phyloP scores from a whole-genome alignment of 2,888 invertebrate species.

The Tetranychus truncatus region DNA sequence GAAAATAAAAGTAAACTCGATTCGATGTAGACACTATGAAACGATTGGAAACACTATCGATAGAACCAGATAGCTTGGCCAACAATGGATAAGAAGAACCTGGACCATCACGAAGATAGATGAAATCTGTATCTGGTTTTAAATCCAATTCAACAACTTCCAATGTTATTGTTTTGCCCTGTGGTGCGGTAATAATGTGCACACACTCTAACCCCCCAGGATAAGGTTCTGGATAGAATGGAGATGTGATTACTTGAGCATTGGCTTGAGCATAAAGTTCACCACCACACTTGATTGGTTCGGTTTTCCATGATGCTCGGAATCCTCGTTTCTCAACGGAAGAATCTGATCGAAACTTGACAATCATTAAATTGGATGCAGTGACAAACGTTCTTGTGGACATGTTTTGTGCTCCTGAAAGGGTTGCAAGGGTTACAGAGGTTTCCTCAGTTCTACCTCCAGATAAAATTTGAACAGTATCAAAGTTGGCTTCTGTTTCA shows the following conservation, averaged over 20 bases:
- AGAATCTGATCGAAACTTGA: slow-evolving; percentile 86
- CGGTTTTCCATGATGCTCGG: slow-evolving; percentile 32
- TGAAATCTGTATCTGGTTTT: slow-evolving; percentile 45
- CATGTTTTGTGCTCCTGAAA: slow-evolving; percentile 66
- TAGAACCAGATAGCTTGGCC: slow-evolving; percentile 58
- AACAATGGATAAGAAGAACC: slow-evolving; percentile 66
- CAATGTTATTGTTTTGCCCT: slow-evolving; percentile 74
- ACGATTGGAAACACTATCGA: slow-evolving; percentile 45
- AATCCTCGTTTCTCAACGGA: slow-evolving; percentile 84
- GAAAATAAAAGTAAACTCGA: slow-evolving; percentile 72
- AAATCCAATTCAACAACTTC: slow-evolving; percentile 41
- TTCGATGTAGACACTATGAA: slow-evolving; percentile 77
- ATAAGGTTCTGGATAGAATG: slow-evolving; percentile 77
- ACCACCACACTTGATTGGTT: slow-evolving; percentile 74
- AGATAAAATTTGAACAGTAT: slow-evolving; percentile 83
- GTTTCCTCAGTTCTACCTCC: slow-evolving; percentile 88
- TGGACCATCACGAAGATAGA: slow-evolving; percentile 75
- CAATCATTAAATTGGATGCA: slow-evolving; percentile 91
- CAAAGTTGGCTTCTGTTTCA: slow-evolving; percentile 88
- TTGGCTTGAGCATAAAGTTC: slow-evolving; percentile 54
- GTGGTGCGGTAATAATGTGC: slow-evolving; percentile 72
- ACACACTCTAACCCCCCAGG: slow-evolving; percentile 90
- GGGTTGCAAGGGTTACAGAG: slow-evolving; percentile 68
- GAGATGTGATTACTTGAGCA: slow-evolving; percentile 64
- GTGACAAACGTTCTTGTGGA: slow-evolving; percentile 69